A percentile compares a stretch with the other conserved stretches of the same genome.
Conservation (phyloP, 2,797 vertebrate species). For the Zonotrichia albicollis region DNA sequence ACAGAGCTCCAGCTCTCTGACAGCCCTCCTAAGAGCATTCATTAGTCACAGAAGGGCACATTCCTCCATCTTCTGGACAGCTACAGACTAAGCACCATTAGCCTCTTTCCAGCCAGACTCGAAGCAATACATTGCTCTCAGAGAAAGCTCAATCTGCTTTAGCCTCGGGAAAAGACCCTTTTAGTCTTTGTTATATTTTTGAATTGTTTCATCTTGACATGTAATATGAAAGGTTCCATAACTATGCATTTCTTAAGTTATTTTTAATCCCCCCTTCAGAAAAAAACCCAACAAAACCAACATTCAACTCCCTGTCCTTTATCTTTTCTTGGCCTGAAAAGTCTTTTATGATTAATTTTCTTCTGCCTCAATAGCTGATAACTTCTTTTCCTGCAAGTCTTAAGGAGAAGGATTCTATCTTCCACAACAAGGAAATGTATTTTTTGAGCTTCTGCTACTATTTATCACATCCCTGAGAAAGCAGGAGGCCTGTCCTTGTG, state of each 20-base stretch:
- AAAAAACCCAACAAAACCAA: background rate
- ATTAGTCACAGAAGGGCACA: slow-evolving; percentile 11
- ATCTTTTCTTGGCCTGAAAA: slow-evolving; percentile 10
- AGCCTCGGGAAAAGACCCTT: slow-evolving; percentile 36
- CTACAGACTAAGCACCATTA: slow-evolving; percentile 32
- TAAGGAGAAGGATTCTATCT: slow-evolving; percentile 16
- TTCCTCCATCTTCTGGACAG: slow-evolving; percentile 26
- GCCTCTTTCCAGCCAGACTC: slow-evolving; percentile 5
- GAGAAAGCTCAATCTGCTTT: slow-evolving; percentile 19
- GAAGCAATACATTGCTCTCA: background rate
- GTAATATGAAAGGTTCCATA: slow-evolving; percentile 7
- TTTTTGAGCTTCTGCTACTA: slow-evolving; percentile 14
- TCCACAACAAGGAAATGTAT: background rate
- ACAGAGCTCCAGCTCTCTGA: background rate
- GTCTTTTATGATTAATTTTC: slow-evolving; percentile 43
- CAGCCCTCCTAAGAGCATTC: background rate
- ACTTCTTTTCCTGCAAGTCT: slow-evolving; percentile 42
- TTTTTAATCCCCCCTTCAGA: background rate
- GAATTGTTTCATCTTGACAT: slow-evolving; percentile 2
- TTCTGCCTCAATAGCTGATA: slow-evolving; percentile 31
- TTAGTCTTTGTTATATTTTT: slow-evolving; percentile 18
- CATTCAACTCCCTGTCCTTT: background rate
- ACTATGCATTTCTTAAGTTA: background rate
- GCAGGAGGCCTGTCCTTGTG: background rate
- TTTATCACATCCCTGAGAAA: slow-evolving; percentile 14